Evolutionary conservation across 2,888 invertebrate species (phyloP).

Genomic region (Schizotus pectinicornis): DNA sequence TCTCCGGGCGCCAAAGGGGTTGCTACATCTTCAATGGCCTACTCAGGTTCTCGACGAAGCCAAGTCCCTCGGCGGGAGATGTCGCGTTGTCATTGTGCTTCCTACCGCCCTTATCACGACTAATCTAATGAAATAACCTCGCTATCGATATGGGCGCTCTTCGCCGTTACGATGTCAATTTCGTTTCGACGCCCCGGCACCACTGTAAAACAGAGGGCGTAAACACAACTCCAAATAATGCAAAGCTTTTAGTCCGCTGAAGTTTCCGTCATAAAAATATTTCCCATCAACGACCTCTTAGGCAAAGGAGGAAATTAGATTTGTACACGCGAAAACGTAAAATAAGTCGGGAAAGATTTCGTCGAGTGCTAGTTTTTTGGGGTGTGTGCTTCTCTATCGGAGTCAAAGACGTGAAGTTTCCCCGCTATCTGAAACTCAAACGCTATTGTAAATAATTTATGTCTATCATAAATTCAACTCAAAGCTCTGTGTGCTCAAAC

Average conservation of each 20-base stretch:
- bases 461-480: too few species aligned
- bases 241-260: constrained; percentile 7
- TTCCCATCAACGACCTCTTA: too few species aligned
- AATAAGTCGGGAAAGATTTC: too few species aligned
- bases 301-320: not conserved
- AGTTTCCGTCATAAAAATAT: constrained; percentile 4
- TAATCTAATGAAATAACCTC: constrained; percentile 23
- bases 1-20: constrained; percentile 7
- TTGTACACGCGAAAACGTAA: not conserved
- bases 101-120: constrained; percentile 15
- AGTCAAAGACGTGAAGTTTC: too few species aligned
- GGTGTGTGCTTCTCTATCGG: too few species aligned
- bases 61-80: not conserved
- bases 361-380: too few species aligned
- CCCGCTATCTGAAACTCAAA: too few species aligned
- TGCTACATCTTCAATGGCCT: not conserved
- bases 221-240: constrained; percentile 9
- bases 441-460: too few species aligned
- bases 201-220: constrained; percentile 12
- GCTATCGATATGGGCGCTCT: constrained; percentile 11
- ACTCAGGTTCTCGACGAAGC: too few species aligned
- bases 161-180: constrained; percentile 18
- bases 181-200: constrained; percentile 14
- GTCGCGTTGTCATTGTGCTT: constrained; percentile 15
- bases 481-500: too few species aligned